Evolutionary conservation across 2,113 vertebrate genomes (phyloP), one percentile per base, ranked within the genome.

Genomic region (Meriones unguiculatus): DNA sequence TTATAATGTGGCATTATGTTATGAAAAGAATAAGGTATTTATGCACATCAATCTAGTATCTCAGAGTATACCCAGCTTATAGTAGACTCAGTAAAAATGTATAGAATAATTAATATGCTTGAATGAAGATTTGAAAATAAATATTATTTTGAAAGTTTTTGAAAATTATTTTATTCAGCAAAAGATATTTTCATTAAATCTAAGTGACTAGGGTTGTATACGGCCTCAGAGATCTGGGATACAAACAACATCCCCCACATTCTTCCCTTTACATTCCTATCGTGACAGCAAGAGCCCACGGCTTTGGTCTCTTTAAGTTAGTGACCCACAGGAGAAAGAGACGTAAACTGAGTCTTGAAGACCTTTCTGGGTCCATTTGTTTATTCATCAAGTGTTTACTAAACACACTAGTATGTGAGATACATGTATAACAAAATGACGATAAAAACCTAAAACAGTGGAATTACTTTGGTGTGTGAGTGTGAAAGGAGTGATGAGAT

Each of bases 121-220:
- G 4, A 87, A 70, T 87, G 89, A 41, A 93, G 1, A 70, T 95
- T 89, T 89, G 35, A 82, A 7, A 90, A 50, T 32, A 18, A 92
- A 62, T 20, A 78, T 3, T 84, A 20, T 62, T 93, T 93, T 85
- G 41, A 91, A 95, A 84, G 14, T 14, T 81, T 85, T 91, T 75
- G 25, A 5, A 52, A 69, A 64, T 11, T 20, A 50, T 80, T 92
- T 84, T 17, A 62, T 85, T 59, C 25, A 38, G 62, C 30, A 59
- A 0, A 30, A 25, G 11, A 15, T 13, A 41, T 28, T 67, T 22
- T 46, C 30, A 35, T 70, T 62, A 6, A 10, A 46, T 69, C 54
- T 76, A 46, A 86, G 57, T 64, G 35, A 73, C 17, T 88, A 52
- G 24, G 28, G 10, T 0, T 62, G 0, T 24, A 7, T 76, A 24